These are phyloP conservation scores for Alsophila aescularia DNA, from an alignment of 2,888 invertebrate genomes.

Conservation along the genomic window DNA sequence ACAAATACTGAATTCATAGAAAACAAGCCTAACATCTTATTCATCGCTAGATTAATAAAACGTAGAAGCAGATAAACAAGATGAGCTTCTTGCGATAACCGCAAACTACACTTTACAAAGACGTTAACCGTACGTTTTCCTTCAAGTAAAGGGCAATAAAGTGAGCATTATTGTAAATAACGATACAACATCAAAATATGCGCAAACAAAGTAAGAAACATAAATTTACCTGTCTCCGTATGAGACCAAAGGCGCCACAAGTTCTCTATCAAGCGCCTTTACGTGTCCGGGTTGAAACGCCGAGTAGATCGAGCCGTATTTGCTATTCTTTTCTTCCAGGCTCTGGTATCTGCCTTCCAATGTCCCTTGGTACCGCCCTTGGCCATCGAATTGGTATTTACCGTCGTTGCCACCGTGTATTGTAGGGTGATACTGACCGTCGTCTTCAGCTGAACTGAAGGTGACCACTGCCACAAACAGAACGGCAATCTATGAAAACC, in stretches of 20 bases:
- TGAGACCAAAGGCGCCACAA: conserved; percentile 58
- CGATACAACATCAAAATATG: not conserved
- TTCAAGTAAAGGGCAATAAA: not conserved
- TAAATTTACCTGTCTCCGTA: conserved; percentile 52
- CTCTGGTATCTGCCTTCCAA: conserved; percentile 40
- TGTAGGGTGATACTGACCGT: conserved; percentile 77
- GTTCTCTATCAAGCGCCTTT: conserved; percentile 54
- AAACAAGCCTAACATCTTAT: not conserved
- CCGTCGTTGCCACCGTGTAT: conserved; percentile 62
- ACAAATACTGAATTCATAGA: not conserved
- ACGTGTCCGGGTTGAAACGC: conserved; percentile 57
- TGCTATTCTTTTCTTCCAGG: conserved; percentile 53
- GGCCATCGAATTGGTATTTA: conserved; percentile 50
- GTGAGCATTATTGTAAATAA: not conserved
- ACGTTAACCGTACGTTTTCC: conserved; percentile 8
- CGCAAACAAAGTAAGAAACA: not conserved
- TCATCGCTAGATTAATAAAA: not conserved
- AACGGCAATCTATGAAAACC: conserved; percentile 47
- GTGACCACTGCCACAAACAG: conserved; percentile 51
- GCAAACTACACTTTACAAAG: conserved; percentile 8
- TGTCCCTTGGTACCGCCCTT: conserved; percentile 44
- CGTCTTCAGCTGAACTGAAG: conserved; percentile 60
- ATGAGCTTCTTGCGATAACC: conserved; percentile 2
- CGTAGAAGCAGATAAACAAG: conserved; percentile 7
- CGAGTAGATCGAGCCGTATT: conserved; percentile 57